These are phyloP conservation scores for Heptranchias perlo DNA, from an alignment of 2,113 vertebrate species.

Conservation along the genomic window DNA sequence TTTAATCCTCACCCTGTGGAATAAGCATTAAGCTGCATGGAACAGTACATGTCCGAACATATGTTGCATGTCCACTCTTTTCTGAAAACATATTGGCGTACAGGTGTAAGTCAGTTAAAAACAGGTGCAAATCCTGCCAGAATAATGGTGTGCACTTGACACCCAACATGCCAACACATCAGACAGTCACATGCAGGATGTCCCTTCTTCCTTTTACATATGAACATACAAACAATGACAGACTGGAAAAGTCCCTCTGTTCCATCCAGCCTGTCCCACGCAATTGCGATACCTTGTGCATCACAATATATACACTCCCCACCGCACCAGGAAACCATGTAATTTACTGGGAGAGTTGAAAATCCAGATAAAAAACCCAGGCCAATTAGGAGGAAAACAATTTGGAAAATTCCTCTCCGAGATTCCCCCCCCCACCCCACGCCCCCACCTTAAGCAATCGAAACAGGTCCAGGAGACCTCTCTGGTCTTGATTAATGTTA, in stretches of 20 bases:
- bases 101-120: not conserved
- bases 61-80: not conserved
- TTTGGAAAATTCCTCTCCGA: no score
- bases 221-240: not conserved
- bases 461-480: not conserved
- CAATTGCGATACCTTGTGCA: no score
- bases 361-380: no score
- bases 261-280: not conserved
- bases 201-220: not conserved
- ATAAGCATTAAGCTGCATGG: not conserved
- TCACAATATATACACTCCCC: no score
- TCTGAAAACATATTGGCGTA: not conserved
- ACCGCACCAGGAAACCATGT: no score
- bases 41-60: not conserved
- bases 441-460: not conserved
- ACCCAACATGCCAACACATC: not conserved
- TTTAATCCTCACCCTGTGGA: not conserved
- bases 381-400: no score
- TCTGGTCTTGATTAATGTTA: no score
- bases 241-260: not conserved
- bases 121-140: not conserved
- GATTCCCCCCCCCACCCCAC: not conserved
- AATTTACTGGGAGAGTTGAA: no score
- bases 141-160: not conserved
- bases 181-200: not conserved